These are phyloP conservation scores for Trididemnum nubilum DNA, from an alignment of 23 tunicate species.

Conservation along the genomic window DNA sequence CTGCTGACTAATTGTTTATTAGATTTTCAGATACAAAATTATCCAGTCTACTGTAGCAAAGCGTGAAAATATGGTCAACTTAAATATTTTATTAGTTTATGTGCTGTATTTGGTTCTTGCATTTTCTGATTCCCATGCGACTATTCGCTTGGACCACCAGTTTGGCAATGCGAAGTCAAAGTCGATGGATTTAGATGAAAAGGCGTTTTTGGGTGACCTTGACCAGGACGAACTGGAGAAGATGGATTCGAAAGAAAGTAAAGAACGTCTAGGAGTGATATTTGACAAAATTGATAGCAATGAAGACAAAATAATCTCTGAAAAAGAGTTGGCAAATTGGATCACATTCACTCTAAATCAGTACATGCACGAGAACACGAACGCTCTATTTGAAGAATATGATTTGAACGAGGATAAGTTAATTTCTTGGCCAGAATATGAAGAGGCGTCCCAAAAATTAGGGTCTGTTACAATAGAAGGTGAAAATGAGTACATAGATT, in stretches of 20 bases:
- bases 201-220: constrained; percentile 78
- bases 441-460: constrained; percentile 69
- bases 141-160: too few species aligned
- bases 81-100: too few species aligned
- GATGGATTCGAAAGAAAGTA: constrained; percentile 67
- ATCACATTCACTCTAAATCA: constrained; percentile 68
- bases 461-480: constrained; percentile 26
- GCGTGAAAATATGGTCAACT: too few species aligned
- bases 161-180: too few species aligned
- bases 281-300: constrained; percentile 81
- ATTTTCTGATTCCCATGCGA: too few species aligned
- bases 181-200: too few species aligned
- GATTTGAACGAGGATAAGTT: constrained; percentile 73
- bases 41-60: too few species aligned
- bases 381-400: constrained; percentile 52
- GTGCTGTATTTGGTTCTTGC: too few species aligned
- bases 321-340: constrained; percentile 78
- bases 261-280: constrained; percentile 54
- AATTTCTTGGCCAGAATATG: constrained; percentile 87
- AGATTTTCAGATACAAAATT: too few species aligned
- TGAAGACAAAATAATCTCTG: constrained; percentile 58
- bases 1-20: too few species aligned
- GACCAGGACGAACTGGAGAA: constrained; percentile 62
- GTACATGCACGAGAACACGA: constrained; percentile 72
- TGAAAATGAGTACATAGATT: constrained; percentile 28